Percentiles rank a stretch among this genome's conserved stretches.
phyloP scores from a whole-genome alignment of 2,888 invertebrate genomes.

The Chaetogeoica ovagalla region DNA sequence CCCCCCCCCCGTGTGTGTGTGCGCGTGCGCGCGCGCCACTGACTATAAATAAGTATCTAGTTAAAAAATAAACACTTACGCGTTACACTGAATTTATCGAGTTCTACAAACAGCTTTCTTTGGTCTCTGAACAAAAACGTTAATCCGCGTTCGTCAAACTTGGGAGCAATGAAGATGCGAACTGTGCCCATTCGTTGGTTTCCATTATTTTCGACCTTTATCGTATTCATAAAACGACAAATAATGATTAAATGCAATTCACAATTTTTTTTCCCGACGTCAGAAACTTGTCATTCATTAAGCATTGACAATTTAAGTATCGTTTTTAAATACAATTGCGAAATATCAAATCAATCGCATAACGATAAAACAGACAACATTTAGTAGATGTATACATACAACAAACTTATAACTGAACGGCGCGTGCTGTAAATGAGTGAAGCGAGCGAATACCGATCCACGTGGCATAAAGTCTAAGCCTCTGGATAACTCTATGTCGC shows the following conservation, averaged over 20 bases:
- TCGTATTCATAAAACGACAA: neutral
- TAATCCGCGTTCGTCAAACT: conserved; percentile 67
- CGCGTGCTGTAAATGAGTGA: conserved; percentile 78
- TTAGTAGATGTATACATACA: conserved; percentile 59
- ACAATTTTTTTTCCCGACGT: too few species aligned
- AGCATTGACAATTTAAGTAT: too few species aligned
- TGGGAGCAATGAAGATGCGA: conserved; percentile 72
- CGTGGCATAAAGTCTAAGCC: conserved; percentile 82
- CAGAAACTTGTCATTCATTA: too few species aligned
- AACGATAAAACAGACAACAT: too few species aligned
- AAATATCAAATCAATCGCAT: too few species aligned
- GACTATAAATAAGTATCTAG: too few species aligned
- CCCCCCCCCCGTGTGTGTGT: too few species aligned
- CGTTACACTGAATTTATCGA: conserved; percentile 70
- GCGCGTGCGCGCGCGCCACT: too few species aligned
- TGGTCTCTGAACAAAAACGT: conserved; percentile 68
- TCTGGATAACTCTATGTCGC: conserved; percentile 74
- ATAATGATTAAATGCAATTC: too few species aligned
- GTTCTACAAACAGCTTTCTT: conserved; percentile 69
- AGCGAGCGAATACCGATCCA: conserved; percentile 72
- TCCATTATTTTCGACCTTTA: conserved; percentile 57
- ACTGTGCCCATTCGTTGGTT: conserved; percentile 66
- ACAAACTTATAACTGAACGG: conserved; percentile 67
- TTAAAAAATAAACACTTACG: conserved; percentile 62
- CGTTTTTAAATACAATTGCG: too few species aligned